Evolutionary conservation across 2,888 invertebrate species (phyloP), one percentile per base, ranked within the genome.

Genomic region (Scotopteryx bipunctaria): DNA sequence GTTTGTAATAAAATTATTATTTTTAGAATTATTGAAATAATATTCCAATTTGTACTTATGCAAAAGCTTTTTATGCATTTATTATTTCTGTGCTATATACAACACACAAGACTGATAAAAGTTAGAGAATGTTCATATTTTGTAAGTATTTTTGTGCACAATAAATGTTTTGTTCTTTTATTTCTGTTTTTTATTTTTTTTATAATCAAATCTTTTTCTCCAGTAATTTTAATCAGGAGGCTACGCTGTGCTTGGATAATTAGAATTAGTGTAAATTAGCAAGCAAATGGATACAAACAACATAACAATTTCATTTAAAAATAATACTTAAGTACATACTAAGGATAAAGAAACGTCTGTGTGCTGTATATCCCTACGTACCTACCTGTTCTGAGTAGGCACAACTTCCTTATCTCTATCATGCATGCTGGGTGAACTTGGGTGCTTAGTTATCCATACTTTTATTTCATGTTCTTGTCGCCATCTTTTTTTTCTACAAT

Each of bases 41-140:
- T 43, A 57, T 50, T 56, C 42, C 47, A 50, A 41, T 45, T 36
- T 40, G 40, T 41, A 57, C 55, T 48, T 48, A 44, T 38, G 38
- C 53, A 47, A 43, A 38, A 44, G 85, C 86, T 87, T 88, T 78
- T 76, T 77, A 78, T 77, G 86, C 87, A 86, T 88, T 87, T 85
- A 82, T 81, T 71, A 71, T 82, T 86, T 87, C 79, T 76, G 81
- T 82, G 81, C 81, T 84, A 83, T 86, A 89, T 87, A 88, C 87
- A 87, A 84, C 84, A 87, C 87, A 89, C 89, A 89, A 89, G 89
- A 89, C 89, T 90, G 89, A 88, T 86, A 82, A 78, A 76, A 74
- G 77, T 83, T 81, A 80, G 71, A 73, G 69, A 75, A 72, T 78
- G 70, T 81, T 78, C 72, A 77, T 87, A 81, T 81, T 85, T 86